phyloP scores from a whole-genome alignment of 2,113 vertebrate species.

The Rhynchomys soricoides region DNA sequence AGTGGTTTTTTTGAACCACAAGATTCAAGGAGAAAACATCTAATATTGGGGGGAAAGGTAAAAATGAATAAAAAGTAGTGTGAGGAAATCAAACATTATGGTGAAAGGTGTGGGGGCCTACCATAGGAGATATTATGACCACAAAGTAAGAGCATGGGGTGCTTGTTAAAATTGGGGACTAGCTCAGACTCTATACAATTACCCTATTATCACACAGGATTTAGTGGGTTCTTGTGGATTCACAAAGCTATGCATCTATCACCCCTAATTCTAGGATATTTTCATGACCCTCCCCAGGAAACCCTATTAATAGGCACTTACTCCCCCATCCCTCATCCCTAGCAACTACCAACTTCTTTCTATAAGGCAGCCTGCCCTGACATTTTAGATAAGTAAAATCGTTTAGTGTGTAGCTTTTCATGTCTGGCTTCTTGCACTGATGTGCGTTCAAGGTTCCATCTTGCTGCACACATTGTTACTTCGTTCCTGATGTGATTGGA shows the following conservation, averaged over 20 bases:
- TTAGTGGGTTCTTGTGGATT: not conserved
- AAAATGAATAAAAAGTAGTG: conserved; percentile 46
- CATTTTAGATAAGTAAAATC: not conserved
- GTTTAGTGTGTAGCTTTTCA: not conserved
- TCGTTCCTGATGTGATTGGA: not conserved
- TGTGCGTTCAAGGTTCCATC: not conserved
- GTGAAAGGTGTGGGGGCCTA: not conserved
- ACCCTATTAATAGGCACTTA: not conserved
- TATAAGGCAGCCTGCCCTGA: not conserved
- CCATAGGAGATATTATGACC: not conserved
- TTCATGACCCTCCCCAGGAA: not conserved
- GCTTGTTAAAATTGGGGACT: not conserved
- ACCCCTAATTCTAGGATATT: conserved; percentile 18
- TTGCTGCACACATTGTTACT: not conserved
- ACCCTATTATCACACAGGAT: not conserved
- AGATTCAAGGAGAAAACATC: not conserved
- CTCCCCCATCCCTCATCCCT: not conserved
- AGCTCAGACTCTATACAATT: conserved; percentile 1
- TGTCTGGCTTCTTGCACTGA: not conserved
- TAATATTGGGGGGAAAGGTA: not conserved
- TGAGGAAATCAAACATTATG: not conserved
- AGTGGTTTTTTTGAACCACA: no score
- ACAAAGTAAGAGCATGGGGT: not conserved
- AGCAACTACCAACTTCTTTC: not conserved
- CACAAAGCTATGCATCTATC: not conserved